Evolutionary conservation across 2,888 invertebrate genomes (phyloP), one percentile per base, ranked within the genome.

Genomic region (Dendrolimus houi): DNA sequence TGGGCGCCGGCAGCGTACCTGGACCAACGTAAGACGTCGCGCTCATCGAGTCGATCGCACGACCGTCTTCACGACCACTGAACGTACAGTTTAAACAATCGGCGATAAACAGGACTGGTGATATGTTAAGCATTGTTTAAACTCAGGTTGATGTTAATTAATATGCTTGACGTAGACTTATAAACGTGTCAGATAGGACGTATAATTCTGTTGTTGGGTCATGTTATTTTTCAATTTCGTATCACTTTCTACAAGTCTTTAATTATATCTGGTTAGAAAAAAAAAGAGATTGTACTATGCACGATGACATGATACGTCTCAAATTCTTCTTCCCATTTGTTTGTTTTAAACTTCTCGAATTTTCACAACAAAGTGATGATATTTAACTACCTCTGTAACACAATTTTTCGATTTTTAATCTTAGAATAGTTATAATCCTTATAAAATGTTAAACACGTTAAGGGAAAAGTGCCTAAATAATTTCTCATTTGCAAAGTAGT

Each of bases 1-100:
- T 98, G 98, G 98, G 97, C 97, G 60, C 98, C 98, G 58, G 97
- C 97, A 56, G 97, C 97, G 47, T 98, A 97, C 89, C 92, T 98
- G 85, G 97, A 97, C 89, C 94, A 94, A 85, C 93, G 95, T 77
- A 96, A 95, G 89, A 93, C 93, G 12, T 95, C 95, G 67, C 93
- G 95, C 75, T 94, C 94, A 70, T 94, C 95, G 71, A 93, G 93
- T 79, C 91, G 92, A 74, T 93, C 92, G 67, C 93, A 93, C 80
- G 93, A 93, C 76, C 89, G 91, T 64, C 79, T 92, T 62, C 87
- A 86, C 76, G 88, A 90, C 69, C 89, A 89, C 75, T 88, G 83
- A 82, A 62, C 72, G 52, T 53, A 57, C 52, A n/a, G 9, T 55
- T 14, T 55, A 12, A 55, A 9, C 12, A 47, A 47, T 47, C 47